Base-by-base conservation (phyloP, 2,113 vertebrate species). In the Progne subis region DNA sequence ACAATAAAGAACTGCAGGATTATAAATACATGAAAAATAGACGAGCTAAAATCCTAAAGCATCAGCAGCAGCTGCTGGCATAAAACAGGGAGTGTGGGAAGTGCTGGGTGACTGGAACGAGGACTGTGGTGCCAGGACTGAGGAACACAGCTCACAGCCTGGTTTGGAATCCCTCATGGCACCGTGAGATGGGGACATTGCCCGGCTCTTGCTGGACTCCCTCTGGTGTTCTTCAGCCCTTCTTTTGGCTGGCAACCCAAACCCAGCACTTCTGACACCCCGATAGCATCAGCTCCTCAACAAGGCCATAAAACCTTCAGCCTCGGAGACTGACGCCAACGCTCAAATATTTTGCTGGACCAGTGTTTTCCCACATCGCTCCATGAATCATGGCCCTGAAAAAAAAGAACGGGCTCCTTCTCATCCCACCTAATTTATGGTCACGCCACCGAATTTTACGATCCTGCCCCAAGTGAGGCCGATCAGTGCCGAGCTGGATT, bases 151-250 rank as follows among this genome's bases (percentile, higher is more conserved):
- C 71, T 72, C 53, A 3, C 23, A 18, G 68, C 3, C 11, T 8
- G 28, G 11, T 39, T 84, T 21, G 46, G 69, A 44, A 60, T 19
- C 26, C 61, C 19, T 0, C 12, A 0, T 2, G 19, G 59, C 6
- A 2, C 39, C 46, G 1, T 0, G 11, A 59, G 43, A 8, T 29
- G 13, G 17, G 43, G 32, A 16, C 3, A 2, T 55, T 82, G 46
- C 41, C 47, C 95, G 52, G 72, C 50, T 53, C 60, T 37, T 57
- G 21, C 44, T 53, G 47, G 53, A 32, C 16, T 47, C 64, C 21
- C 41, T 72, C 31, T 31, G 9, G 5, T 14, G 39, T 9, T 70
- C 56, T 24, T 11, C 19, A 24, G 44, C 77, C 47, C 32, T 55
- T 29, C 0, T 10, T 41, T 63, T 17, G 29, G 47, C 2, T 16